phyloP scores from a whole-genome alignment of 2,888 invertebrate species.

The Phyllotreta cruciferae region DNA sequence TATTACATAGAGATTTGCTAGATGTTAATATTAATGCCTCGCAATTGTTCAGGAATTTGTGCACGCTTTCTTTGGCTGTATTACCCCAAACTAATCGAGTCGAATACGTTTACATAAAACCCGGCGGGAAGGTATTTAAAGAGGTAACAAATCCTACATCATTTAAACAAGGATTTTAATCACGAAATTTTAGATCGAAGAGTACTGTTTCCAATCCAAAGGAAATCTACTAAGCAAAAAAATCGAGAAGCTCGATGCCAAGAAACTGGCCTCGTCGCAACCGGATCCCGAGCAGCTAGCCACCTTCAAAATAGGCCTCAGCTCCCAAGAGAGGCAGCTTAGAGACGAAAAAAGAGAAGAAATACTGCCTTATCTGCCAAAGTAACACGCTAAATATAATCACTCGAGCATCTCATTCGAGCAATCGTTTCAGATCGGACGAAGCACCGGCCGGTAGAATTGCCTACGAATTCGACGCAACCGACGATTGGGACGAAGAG shows the following conservation, averaged over 20 bases:
- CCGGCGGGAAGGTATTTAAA: slow-evolving; percentile 63
- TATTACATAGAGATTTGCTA: slow-evolving; percentile 64
- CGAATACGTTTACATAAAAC: slow-evolving; percentile 61
- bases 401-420: slow-evolving; percentile 11
- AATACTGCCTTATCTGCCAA: slow-evolving; percentile 67
- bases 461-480: slow-evolving; percentile 77
- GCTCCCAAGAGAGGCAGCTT: slow-evolving; percentile 68
- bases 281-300: slow-evolving; percentile 61
- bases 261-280: slow-evolving; percentile 47
- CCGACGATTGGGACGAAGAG: slow-evolving; percentile 85
- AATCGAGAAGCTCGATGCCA: slow-evolving; percentile 55
- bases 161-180: too few relatives aligned
- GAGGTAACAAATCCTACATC: slow-evolving; percentile 50
- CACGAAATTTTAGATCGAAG: slow-evolving; percentile 49
- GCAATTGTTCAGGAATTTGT: slow-evolving; percentile 62
- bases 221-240: slow-evolving; percentile 54
- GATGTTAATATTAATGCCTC: slow-evolving; percentile 58
- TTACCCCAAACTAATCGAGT: slow-evolving; percentile 53
- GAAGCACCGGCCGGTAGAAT: slow-evolving; percentile 65
- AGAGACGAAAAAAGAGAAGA: slow-evolving; percentile 53
- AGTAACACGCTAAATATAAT: slow-evolving; percentile 51
- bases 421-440: slow-evolving; percentile 7
- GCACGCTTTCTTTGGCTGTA: slow-evolving; percentile 54
- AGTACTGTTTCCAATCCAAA: slow-evolving; percentile 50
- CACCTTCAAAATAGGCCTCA: slow-evolving; percentile 71